Percentiles rank a stretch among this genome's conserved stretches.
Evolutionary conservation across 2,888 invertebrate genomes (phyloP).

Genomic region (Ischnura elegans): DNA sequence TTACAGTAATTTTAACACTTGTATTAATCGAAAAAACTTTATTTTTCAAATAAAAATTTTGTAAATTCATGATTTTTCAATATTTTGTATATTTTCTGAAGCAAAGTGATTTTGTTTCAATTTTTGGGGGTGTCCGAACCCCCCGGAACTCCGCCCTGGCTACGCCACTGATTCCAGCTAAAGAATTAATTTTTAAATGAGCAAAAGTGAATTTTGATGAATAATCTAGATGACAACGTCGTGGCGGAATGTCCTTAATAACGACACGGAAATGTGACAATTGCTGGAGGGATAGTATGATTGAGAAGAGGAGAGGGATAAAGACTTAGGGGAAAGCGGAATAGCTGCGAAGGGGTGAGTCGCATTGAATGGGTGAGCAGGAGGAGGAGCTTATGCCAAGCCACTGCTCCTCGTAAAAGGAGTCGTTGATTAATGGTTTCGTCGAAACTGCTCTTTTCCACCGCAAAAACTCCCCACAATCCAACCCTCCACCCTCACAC

Average conservation of each 20-base stretch:
- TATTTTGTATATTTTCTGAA: too few species aligned
- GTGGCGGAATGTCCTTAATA: neutral
- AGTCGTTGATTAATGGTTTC: conserved; percentile 54
- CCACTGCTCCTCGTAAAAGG: neutral
- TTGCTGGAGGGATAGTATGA: neutral
- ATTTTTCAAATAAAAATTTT: too few species aligned
- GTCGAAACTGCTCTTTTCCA: conserved; percentile 9
- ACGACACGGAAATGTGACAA: neutral
- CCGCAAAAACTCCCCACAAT: neutral
- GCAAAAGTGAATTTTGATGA: too few species aligned
- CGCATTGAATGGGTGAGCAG: neutral
- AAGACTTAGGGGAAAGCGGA: neutral
- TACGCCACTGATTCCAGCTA: too few species aligned
- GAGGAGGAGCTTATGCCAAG: neutral
- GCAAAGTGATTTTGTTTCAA: too few species aligned
- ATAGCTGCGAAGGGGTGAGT: neutral
- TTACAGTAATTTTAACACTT: too few species aligned
- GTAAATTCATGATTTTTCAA: too few species aligned
- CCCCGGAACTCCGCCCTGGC: too few species aligned
- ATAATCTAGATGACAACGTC: too few species aligned
- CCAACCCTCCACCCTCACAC: neutral
- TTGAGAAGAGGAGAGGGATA: neutral
- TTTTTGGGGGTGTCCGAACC: too few species aligned
- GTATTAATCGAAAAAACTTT: too few species aligned
- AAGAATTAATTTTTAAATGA: too few species aligned